phyloP scores from a whole-genome alignment of 2,797 vertebrate species.

The Tarsius wallacei region DNA sequence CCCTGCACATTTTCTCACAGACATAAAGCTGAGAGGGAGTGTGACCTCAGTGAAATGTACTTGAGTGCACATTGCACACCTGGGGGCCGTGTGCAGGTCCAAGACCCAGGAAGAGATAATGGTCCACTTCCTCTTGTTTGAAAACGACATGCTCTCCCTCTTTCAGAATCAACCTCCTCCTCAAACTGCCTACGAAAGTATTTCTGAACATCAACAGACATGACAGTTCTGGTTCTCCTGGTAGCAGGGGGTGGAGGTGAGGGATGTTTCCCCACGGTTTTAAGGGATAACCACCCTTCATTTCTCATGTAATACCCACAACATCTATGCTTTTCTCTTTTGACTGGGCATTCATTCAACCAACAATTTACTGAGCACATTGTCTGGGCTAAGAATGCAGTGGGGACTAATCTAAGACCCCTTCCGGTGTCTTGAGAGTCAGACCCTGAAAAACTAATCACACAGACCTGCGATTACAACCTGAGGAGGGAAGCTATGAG shows the following conservation, averaged over 20 bases:
- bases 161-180: not conserved
- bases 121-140: not conserved
- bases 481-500: not conserved
- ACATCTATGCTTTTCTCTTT: not conserved
- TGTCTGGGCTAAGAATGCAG: not conserved
- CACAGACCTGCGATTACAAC: no score
- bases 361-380: not conserved
- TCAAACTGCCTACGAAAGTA: fast-evolving
- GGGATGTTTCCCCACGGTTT: not conserved
- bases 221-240: fast-evolving
- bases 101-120: no score
- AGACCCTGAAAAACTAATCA: not conserved
- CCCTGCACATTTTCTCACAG: not conserved
- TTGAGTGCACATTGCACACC: fast-evolving
- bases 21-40: fast-evolving
- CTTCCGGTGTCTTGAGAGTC: not conserved
- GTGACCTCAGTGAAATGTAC: fast-evolving
- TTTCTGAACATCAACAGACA: fast-evolving
- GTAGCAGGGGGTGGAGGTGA: not conserved
- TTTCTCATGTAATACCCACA: not conserved
- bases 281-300: not conserved
- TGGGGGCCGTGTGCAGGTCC: no score
- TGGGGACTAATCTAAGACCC: not conserved
- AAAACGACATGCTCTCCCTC: not conserved
- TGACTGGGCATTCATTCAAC: not conserved